Percentiles rank a stretch among this genome's conserved stretches.
phyloP scores from a whole-genome alignment of 1,140 invertebrate genomes.

The Saxidomus purpurata region DNA sequence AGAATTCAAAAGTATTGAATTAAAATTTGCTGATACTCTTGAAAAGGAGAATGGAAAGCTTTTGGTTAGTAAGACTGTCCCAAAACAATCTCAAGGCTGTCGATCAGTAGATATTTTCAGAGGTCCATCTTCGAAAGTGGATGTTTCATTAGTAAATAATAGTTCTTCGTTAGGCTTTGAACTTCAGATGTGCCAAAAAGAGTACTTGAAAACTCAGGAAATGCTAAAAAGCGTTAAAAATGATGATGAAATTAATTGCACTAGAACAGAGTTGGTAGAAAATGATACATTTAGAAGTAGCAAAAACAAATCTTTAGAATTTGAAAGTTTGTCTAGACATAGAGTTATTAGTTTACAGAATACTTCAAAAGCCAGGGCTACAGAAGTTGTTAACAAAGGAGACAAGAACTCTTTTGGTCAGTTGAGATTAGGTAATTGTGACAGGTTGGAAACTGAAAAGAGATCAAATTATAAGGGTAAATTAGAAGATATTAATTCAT shows the following conservation, averaged over 20 bases:
- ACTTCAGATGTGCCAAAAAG: not conserved
- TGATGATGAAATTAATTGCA: not conserved
- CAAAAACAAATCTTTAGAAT: not conserved
- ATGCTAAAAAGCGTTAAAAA: not conserved
- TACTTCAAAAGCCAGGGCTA: too few relatives aligned
- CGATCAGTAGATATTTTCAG: not conserved
- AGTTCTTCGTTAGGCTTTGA: not conserved
- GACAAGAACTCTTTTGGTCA: too few relatives aligned
- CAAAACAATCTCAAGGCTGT: not conserved
- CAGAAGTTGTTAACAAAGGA: too few relatives aligned
- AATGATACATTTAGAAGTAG: not conserved
- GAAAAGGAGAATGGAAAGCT: not conserved
- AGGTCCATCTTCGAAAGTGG: not conserved
- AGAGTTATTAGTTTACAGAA: too few relatives aligned
- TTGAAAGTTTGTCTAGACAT: too few relatives aligned
- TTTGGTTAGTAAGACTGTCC: not conserved
- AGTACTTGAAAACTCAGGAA: not conserved
- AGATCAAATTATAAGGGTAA: not conserved
- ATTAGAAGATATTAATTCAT: constrained; percentile 1
- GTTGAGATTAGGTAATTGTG: too few relatives aligned
- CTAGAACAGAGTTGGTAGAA: too few relatives aligned
- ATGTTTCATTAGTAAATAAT: not conserved
- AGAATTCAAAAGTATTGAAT: not conserved
- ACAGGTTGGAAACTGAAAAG: not conserved
- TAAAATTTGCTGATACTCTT: not conserved